Evolutionary conservation across 1,140 invertebrate species (phyloP), one percentile per base, ranked within the genome.

Genomic region (Idris sp.): DNA sequence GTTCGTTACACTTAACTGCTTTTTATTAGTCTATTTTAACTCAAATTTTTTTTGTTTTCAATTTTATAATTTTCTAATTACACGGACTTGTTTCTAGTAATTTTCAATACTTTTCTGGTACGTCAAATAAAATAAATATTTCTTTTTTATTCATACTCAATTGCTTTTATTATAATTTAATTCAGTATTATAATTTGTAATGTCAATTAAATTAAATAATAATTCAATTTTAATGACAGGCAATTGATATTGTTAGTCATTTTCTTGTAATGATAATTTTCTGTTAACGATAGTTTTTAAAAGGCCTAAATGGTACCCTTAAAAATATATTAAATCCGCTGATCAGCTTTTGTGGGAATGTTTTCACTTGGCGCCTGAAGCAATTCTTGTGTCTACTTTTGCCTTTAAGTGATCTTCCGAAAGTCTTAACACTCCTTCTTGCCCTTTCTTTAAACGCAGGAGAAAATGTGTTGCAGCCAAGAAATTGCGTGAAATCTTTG

Each of bases 381-480:
- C 75, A 16, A 77, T 35, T 38, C 44, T 65, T 61, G 59, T 16
- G 36, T 73, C 74, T 73, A 77, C 74, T 77, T 77, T 77, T 77
- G 74, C 74, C 68, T 65, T 61, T 53, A 56, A 76, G 67, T 69
- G 44, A 68, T 73, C 74, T 41, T 73, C 74, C 62, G 74, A 73
- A 77, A 73, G 68, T 73, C 54, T 61, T 19, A 59, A 65, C 74
- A 76, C 65, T 76, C 68, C 74, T 76, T 53, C 58, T 40, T 62
- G 48, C 54, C 61, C 53, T 44, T 38, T 54, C 40, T 44, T 64
- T 65, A 40, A 51, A 64, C 10, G 11, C 43, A 25, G 19, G 74
- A 71, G 74, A 76, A 76, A 76, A 71, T 76, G 48, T 74, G 64
- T 64, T 64, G n/a, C n/a, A n/a, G 69, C 56, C 49, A 64, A 68